phyloP scores from a whole-genome alignment of 2,888 invertebrate species.

The Drosophila mimetica region DNA sequence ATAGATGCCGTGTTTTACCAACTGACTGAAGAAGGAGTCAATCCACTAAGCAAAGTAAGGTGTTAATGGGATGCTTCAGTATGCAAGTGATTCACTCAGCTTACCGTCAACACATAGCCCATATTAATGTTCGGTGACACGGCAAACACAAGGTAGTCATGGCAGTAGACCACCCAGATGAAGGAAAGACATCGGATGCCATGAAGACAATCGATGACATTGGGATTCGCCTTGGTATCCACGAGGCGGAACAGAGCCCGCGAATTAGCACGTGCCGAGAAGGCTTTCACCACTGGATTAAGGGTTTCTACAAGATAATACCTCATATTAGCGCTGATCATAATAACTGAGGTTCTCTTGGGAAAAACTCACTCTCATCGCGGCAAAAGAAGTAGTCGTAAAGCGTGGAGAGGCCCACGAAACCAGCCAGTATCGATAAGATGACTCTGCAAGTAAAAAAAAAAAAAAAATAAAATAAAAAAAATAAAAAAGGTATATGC shows the following conservation, averaged over 20 bases:
- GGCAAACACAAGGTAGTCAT: conserved; percentile 57
- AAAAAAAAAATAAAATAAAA: no score
- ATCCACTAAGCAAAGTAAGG: conserved; percentile 46
- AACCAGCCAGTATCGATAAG: conserved; percentile 32
- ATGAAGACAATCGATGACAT: conserved; percentile 80
- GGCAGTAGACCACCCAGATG: conserved; percentile 83
- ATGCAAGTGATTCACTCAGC: neutral
- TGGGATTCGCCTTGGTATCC: conserved; percentile 56
- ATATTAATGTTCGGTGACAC: conserved; percentile 52
- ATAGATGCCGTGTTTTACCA: conserved; percentile 81
- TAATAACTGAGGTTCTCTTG: neutral
- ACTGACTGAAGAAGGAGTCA: conserved; percentile 48
- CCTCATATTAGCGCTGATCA: neutral
- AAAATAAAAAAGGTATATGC: no score
- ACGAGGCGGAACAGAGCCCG: conserved; percentile 53
- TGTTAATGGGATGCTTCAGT: no score
- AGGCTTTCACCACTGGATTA: conserved; percentile 50
- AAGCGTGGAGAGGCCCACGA: conserved; percentile 43
- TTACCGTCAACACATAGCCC: conserved; percentile 55
- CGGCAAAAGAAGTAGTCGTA: conserved; percentile 48
- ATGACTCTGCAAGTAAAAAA: conserved; percentile 42
- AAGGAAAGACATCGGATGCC: conserved; percentile 83
- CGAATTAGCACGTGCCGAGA: conserved; percentile 71
- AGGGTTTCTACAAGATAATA: neutral
- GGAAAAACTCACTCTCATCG: conserved; percentile 41